These are phyloP conservation scores for Sturnira hondurensis DNA, from an alignment of 2,113 vertebrate genomes.

Conservation along the genomic window DNA sequence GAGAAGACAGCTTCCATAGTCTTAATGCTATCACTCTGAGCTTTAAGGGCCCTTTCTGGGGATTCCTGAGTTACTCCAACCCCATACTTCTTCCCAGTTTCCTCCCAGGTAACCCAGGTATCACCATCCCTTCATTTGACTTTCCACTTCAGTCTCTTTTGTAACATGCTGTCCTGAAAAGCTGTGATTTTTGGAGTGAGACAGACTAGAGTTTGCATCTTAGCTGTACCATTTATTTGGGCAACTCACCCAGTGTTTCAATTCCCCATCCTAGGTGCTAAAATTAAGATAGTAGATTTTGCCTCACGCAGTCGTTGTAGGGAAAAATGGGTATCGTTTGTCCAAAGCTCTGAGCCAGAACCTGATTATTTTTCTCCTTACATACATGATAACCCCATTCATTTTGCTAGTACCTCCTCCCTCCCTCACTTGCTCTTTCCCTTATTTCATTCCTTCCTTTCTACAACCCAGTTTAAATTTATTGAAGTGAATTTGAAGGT, in stretches of 20 bases:
- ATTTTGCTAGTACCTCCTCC: not conserved
- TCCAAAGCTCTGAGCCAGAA: not conserved
- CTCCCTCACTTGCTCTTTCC: not conserved
- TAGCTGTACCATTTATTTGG: not conserved
- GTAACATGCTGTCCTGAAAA: not conserved
- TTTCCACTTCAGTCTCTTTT: not conserved
- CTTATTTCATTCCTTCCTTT: not conserved
- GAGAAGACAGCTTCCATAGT: not conserved
- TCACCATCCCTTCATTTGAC: not conserved
- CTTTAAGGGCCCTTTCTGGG: not conserved
- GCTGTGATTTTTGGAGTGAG: not conserved
- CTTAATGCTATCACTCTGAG: not conserved
- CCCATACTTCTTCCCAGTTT: not conserved
- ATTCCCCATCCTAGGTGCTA: not conserved
- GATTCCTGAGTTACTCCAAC: not conserved
- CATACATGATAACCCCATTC: not conserved
- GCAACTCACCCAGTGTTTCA: not conserved
- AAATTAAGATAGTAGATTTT: not conserved
- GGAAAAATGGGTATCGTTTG: not conserved
- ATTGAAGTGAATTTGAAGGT: not conserved
- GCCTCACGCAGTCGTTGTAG: not conserved
- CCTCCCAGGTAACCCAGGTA: too few relatives aligned
- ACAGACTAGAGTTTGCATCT: not conserved
- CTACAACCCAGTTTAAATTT: not conserved
- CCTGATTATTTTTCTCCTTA: not conserved